Evolutionary conservation across 2,888 invertebrate species (phyloP).

Genomic region (Polydrusus cervinus): DNA sequence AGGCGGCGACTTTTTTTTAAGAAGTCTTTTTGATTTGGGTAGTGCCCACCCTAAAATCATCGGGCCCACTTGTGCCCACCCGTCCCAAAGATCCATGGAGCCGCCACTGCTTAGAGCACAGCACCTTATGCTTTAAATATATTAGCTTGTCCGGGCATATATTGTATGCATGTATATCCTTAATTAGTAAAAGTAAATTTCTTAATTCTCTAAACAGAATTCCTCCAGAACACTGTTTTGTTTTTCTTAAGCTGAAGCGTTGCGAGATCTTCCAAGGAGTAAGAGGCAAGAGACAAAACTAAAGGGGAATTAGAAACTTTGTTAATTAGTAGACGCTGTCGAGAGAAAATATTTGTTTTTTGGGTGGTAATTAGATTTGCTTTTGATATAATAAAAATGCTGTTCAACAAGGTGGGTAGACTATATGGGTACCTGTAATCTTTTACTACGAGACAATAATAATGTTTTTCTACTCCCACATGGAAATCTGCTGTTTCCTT

Average conservation of each 20-base stretch:
- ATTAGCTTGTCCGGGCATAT: background rate
- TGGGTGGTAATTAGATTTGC: constrained; percentile 39
- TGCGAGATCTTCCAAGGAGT: constrained; percentile 36
- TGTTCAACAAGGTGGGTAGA: background rate
- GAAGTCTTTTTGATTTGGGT: too few relatives aligned
- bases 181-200: constrained; percentile 42
- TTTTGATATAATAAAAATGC: constrained; percentile 26
- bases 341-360: constrained; percentile 47
- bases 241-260: constrained; percentile 40
- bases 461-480: too few relatives aligned
- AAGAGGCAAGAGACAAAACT: constrained; percentile 41
- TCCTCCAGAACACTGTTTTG: constrained; percentile 38
- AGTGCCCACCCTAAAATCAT: too few relatives aligned
- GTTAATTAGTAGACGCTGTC: constrained; percentile 43
- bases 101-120: too few relatives aligned
- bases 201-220: constrained; percentile 46
- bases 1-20: too few relatives aligned
- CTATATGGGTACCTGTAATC: constrained; percentile 15
- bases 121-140: too few relatives aligned
- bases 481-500: too few relatives aligned
- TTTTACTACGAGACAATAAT: too few relatives aligned
- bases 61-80: too few relatives aligned
- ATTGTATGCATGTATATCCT: constrained; percentile 34
- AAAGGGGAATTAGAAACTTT: constrained; percentile 51
- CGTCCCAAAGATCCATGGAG: too few relatives aligned